Percentiles rank a stretch among this genome's conserved stretches.
These are phyloP conservation scores for Harpalus rufipes DNA, from an alignment of 2,888 invertebrate genomes.

Conservation along the genomic window DNA sequence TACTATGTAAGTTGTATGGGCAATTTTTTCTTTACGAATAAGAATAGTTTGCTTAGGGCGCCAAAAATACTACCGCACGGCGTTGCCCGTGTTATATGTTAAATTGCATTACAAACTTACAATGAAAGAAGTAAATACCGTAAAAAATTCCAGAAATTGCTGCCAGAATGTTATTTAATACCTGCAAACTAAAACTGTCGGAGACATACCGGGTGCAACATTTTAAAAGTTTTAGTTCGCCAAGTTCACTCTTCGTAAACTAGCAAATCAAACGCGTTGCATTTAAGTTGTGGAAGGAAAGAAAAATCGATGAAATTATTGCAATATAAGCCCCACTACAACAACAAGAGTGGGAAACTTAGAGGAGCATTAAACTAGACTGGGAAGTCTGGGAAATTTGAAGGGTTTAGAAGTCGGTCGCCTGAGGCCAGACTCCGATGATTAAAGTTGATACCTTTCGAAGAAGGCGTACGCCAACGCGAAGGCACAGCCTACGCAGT, in stretches of 20 bases:
- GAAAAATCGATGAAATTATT: neutral
- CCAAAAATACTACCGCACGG: too few relatives aligned
- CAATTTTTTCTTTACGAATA: too few relatives aligned
- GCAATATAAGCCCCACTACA: neutral
- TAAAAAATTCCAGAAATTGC: neutral
- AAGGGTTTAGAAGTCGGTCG: slow-evolving; percentile 27
- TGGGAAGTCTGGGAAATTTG: slow-evolving; percentile 28
- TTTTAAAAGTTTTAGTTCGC: neutral
- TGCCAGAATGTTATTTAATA: neutral
- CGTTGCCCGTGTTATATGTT: too few relatives aligned
- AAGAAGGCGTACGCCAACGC: too few relatives aligned
- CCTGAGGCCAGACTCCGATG: slow-evolving; percentile 31
- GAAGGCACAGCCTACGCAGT: neutral
- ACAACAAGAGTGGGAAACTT: slow-evolving; percentile 1
- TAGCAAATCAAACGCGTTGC: neutral
- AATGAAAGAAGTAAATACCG: too few relatives aligned
- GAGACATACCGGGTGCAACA: neutral
- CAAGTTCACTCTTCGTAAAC: neutral
- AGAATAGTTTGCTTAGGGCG: too few relatives aligned
- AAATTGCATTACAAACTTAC: too few relatives aligned
- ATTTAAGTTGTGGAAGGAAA: neutral
- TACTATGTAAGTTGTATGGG: too few relatives aligned
- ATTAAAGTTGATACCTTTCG: slow-evolving; percentile 39
- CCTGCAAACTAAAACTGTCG: neutral
- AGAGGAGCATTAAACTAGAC: slow-evolving; percentile 20